Evolutionary conservation across 30 jellyfish, hydroid and myxozoan species (phyloP).

Genomic region (Cassiopea andromeda): DNA sequence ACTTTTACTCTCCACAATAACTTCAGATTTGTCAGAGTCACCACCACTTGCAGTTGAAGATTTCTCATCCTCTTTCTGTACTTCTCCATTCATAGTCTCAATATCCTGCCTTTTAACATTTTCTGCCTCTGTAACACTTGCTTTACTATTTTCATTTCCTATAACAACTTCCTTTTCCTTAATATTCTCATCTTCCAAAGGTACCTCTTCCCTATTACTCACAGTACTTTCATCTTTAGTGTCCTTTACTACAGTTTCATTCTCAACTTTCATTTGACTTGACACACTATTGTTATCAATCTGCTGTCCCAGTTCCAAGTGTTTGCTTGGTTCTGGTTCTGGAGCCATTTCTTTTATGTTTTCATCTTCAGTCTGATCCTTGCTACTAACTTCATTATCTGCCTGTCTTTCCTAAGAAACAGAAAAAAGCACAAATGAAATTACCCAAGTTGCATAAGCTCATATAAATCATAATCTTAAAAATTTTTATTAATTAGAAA

Average conservation of each 20-base stretch:
- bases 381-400: neutral
- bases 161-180: neutral
- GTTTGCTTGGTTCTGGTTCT: neutral
- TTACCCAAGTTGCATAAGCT: too few relatives aligned
- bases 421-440: too few relatives aligned
- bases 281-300: neutral
- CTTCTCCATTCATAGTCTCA: conserved; percentile 5
- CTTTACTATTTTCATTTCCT: neutral
- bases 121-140: neutral
- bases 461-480: too few relatives aligned
- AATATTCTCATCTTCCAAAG: neutral
- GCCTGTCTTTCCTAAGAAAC: neutral
- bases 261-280: neutral
- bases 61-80: neutral
- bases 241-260: neutral
- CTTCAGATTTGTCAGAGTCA: neutral
- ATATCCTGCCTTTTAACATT: neutral
- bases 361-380: neutral
- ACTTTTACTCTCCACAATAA: conserved; percentile 43
- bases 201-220: neutral
- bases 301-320: neutral
- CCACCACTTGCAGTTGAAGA: conserved; percentile 5
- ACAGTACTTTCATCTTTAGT: neutral
- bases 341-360: neutral
- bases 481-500: too few relatives aligned